Evolutionary conservation across 2,888 invertebrate genomes (phyloP).

Genomic region (Liopterus haemorrhoidalis): DNA sequence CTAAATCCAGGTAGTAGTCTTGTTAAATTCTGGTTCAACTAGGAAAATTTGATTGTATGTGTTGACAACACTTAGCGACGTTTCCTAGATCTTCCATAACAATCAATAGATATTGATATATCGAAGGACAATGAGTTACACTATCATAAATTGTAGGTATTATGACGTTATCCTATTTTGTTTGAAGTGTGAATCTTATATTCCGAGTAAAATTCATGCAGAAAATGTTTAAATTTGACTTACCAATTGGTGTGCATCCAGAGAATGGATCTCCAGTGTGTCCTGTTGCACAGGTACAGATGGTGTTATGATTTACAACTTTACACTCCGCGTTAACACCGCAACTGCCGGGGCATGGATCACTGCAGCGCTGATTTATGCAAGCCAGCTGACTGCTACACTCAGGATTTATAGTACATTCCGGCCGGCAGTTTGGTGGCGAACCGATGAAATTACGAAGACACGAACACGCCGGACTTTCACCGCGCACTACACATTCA

Average conservation of each 20-base stretch:
- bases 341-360: constrained; percentile 65
- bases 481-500: constrained; percentile 44
- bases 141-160: background rate
- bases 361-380: constrained; percentile 62
- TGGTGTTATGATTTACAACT: constrained; percentile 66
- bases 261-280: constrained; percentile 75
- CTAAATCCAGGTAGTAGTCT: no score
- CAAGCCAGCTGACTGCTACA: constrained; percentile 64
- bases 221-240: constrained; percentile 34
- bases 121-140: background rate
- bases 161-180: background rate
- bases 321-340: constrained; percentile 62
- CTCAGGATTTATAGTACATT: constrained; percentile 65
- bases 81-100: background rate
- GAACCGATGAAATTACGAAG: constrained; percentile 55
- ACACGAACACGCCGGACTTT: constrained; percentile 54
- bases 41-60: background rate
- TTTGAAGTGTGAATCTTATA: background rate
- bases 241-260: constrained; percentile 56
- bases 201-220: no score
- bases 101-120: no score
- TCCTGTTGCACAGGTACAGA: constrained; percentile 64
- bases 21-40: no score
- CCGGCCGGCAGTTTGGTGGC: constrained; percentile 63
- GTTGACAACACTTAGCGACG: constrained; percentile 1